Percentiles rank a stretch among this genome's conserved stretches.
phyloP scores from a whole-genome alignment of 2,888 invertebrate genomes.

The Aphelenchoides bicaudatus region DNA sequence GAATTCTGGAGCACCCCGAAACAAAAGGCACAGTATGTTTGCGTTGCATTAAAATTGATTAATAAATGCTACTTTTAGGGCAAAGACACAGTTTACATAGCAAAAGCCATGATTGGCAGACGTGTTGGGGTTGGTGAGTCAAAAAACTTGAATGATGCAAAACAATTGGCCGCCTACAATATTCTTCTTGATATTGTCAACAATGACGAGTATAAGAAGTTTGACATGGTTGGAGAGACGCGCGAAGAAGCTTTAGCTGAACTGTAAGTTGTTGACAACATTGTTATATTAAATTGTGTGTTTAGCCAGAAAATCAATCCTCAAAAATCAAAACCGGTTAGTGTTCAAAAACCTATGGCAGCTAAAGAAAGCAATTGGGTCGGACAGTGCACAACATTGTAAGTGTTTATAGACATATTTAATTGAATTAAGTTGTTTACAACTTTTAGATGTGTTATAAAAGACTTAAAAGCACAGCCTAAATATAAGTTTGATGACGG shows the following conservation, averaged over 20 bases:
- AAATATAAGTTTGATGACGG: neutral
- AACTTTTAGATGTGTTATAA: constrained; percentile 1
- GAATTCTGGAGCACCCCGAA: no score
- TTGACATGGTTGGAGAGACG: neutral
- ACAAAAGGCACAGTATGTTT: no score
- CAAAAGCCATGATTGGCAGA: no score
- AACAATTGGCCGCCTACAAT: neutral
- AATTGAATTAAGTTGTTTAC: neutral
- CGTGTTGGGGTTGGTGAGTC: neutral
- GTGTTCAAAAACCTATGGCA: neutral
- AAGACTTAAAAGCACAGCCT: neutral
- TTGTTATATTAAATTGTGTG: no score
- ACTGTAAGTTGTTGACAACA: neutral
- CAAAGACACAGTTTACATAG: no score
- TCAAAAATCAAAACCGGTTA: neutral
- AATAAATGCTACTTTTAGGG: no score
- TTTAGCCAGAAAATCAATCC: neutral
- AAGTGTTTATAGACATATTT: neutral
- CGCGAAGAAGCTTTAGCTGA: neutral
- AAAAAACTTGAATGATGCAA: neutral
- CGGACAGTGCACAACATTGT: neutral
- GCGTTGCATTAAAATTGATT: no score
- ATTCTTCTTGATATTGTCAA: neutral
- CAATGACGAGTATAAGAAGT: constrained; percentile 1
- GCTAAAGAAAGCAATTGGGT: neutral